Conservation (phyloP, 2,113 vertebrate species). For the Datnioides undecimradiatus region DNA sequence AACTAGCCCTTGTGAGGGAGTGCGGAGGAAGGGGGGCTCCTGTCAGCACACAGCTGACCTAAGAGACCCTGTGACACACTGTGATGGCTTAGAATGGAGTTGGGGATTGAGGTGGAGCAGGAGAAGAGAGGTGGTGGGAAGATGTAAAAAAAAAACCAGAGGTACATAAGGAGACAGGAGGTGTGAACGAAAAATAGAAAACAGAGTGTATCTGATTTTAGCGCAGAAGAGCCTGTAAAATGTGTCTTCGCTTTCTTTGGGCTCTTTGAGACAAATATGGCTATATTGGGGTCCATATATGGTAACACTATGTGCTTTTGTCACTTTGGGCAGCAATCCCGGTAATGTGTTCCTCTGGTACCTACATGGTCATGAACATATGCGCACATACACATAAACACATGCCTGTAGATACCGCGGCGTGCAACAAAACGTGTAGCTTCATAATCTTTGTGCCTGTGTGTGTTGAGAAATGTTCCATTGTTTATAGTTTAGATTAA, state of each 20-base stretch:
- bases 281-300: not conserved
- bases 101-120: not conserved
- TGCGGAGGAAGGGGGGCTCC: conserved; percentile 12
- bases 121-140: not conserved
- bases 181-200: not conserved
- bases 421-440: not conserved
- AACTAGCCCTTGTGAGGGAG: conserved; percentile 35
- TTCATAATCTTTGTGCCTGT: not conserved
- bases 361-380: conserved; percentile 4
- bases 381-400: conserved; percentile 16
- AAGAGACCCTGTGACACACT: conserved; percentile 23
- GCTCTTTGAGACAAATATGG: not conserved
- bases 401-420: not conserved
- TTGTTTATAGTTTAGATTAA: conserved; percentile 39
- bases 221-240: not conserved
- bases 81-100: conserved; percentile 1
- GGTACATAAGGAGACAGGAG: not conserved
- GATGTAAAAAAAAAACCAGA: not conserved
- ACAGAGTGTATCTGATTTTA: not conserved
- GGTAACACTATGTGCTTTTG: not conserved
- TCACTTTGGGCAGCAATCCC: conserved; percentile 7
- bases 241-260: not conserved
- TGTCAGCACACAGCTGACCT: conserved; percentile 56
- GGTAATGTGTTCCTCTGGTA: conserved; percentile 33
- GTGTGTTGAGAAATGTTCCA: conserved; percentile 19